Base-by-base conservation (phyloP, 1,140 invertebrate genomes). In the Halyomorpha halys region DNA sequence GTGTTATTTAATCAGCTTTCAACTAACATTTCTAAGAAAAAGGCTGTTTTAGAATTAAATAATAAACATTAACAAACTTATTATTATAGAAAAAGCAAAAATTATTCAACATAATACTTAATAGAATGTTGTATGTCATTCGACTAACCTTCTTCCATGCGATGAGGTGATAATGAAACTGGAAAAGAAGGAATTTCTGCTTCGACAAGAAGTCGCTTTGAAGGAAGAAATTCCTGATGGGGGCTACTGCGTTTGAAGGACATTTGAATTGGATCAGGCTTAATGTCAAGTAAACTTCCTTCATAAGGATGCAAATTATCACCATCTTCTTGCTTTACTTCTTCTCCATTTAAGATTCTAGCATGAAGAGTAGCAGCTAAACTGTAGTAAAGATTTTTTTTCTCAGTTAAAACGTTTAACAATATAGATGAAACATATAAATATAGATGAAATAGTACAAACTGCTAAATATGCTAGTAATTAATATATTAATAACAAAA, bases 341-440 rank as follows among this genome's bases (percentile, higher is more conserved):
- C 69, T 2, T 69, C 66, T 34, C 78, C 79, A 66, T 78, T 78
- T n/a, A 89, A 74, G 68, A 90, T 86, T 69, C 87, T 80, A 51
- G 86, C 87, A 70, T 90, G 87, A 59, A 91, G 73, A 34, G 86
- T 87, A 44, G 87, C 89, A n/a, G 89, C 89, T 45, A 91, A 72
- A 25, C 89, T 72, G 51, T 25, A 65, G 59, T 44, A 49, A 23
- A 51, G 6, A 59, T 64, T 59, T 62, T 11, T 39, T 39, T 8
- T 19, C 3, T 39, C 13, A 39, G 11, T 19, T 21, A 21, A 25
- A 8, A n/a, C 5, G 18, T 44, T 21, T 39, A 30, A 44, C 23
- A 18, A 23, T 8, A 34, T 53, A n/a, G n/a, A n/a, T n/a, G n/a
- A n/a, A n/a, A n/a, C n/a, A n/a, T n/a, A n/a, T n/a, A n/a, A n/a